These are phyloP conservation scores for Microtus montanus DNA, from an alignment of 2,113 vertebrate species.

Conservation along the genomic window DNA sequence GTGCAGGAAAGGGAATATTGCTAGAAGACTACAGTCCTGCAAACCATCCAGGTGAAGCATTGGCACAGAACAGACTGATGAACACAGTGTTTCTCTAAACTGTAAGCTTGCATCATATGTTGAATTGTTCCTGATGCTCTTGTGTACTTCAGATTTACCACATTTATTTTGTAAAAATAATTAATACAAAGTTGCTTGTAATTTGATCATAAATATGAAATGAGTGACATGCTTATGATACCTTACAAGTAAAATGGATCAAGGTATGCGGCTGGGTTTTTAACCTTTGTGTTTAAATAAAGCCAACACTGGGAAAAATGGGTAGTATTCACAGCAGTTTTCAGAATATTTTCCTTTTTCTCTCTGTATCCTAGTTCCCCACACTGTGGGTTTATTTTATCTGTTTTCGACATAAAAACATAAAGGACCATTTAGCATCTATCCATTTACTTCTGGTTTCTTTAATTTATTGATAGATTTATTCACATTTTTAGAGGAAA, in stretches of 20 bases:
- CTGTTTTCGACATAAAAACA: background rate
- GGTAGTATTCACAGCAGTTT: background rate
- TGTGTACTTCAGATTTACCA: too few relatives aligned
- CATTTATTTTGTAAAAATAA: background rate
- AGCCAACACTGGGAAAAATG: too few relatives aligned
- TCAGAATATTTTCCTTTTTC: background rate
- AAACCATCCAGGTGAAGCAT: too few relatives aligned
- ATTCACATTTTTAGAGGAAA: background rate
- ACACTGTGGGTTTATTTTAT: background rate
- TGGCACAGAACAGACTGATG: background rate
- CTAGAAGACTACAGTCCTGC: too few relatives aligned
- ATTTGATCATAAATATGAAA: background rate
- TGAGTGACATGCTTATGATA: background rate
- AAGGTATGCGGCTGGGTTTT: background rate
- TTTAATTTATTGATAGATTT: background rate
- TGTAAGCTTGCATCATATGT: rapidly evolving
- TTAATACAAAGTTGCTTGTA: background rate
- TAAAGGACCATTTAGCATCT: background rate
- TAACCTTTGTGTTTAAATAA: background rate
- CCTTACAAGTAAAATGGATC: background rate
- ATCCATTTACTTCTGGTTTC: background rate
- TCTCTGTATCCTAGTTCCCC: background rate
- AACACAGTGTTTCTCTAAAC: background rate
- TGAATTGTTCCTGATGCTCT: too few relatives aligned
- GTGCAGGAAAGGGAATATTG: background rate